Percentiles rank a stretch among this genome's conserved stretches.
These are phyloP conservation scores for Nothocercus nigrocapillus DNA, from an alignment of 2,113 vertebrate genomes.

Conservation along the genomic window DNA sequence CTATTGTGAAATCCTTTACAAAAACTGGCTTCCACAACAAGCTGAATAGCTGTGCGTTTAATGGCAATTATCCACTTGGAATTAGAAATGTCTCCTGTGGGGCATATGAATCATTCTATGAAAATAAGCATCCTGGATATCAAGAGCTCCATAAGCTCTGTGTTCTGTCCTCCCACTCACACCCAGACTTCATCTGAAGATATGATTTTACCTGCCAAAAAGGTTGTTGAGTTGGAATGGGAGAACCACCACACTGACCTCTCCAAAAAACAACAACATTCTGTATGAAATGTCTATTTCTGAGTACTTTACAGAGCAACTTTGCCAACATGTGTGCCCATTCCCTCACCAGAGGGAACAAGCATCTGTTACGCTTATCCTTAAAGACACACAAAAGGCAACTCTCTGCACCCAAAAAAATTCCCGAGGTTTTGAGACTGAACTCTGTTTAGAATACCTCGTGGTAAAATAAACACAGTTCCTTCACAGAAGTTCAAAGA, in stretches of 20 bases:
- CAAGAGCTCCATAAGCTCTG: background rate
- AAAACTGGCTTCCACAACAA: background rate
- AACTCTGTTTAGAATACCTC: background rate
- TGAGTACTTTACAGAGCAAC: background rate
- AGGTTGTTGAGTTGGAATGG: background rate
- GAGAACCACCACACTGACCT: background rate
- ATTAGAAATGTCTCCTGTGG: background rate
- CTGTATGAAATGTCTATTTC: background rate
- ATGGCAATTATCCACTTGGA: slow-evolving; percentile 1
- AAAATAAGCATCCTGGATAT: background rate
- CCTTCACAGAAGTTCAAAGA: background rate
- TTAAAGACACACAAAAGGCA: background rate
- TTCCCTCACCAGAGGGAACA: background rate
- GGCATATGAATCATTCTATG: background rate
- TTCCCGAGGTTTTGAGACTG: background rate
- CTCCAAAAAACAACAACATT: background rate
- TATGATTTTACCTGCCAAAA: background rate
- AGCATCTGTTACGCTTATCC: background rate
- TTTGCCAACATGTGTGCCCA: background rate
- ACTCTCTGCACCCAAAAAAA: background rate
- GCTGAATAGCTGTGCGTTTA: background rate
- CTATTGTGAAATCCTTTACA: slow-evolving; percentile 12
- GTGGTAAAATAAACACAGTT: background rate
- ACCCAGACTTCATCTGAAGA: background rate
- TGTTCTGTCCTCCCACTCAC: background rate